Percentiles rank a stretch among this genome's conserved stretches.
Conservation (phyloP, 1,140 invertebrate genomes). For the Camponotus floridanus region DNA sequence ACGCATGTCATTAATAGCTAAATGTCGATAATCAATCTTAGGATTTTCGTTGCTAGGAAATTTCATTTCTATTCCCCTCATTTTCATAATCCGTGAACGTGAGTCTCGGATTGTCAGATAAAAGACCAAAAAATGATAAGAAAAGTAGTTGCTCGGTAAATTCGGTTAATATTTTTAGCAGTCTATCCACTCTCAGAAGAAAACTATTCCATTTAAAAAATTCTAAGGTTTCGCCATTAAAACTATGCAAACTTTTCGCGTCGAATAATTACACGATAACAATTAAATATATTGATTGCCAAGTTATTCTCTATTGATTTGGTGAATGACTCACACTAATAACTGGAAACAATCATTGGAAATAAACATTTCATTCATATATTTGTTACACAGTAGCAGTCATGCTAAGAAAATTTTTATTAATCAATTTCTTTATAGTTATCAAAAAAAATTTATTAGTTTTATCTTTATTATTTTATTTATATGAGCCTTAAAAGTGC, state of each 20-base stretch:
- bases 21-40: slow-evolving; percentile 28
- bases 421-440: neutral
- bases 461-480: neutral
- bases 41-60: slow-evolving; percentile 6
- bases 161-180: slow-evolving; percentile 69
- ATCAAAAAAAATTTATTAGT: neutral
- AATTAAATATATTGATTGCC: slow-evolving; percentile 26
- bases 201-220: slow-evolving; percentile 49
- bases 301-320: slow-evolving; percentile 4
- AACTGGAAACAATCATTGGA: neutral
- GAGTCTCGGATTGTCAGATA: slow-evolving; percentile 55
- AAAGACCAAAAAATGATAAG: slow-evolving; percentile 71
- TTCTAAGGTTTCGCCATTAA: slow-evolving; percentile 51
- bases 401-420: neutral
- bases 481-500: neutral
- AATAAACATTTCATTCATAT: neutral
- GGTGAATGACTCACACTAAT: neutral
- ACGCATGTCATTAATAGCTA: neutral
- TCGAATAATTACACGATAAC: slow-evolving; percentile 46
- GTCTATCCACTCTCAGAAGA: slow-evolving; percentile 15
- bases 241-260: slow-evolving; percentile 51
- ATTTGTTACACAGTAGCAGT: neutral
- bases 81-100: slow-evolving; percentile 37
- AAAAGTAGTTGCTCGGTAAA: slow-evolving; percentile 73
- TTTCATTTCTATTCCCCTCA: neutral